phyloP scores from a whole-genome alignment of 2,113 vertebrate species.

The Amia ocellicauda region DNA sequence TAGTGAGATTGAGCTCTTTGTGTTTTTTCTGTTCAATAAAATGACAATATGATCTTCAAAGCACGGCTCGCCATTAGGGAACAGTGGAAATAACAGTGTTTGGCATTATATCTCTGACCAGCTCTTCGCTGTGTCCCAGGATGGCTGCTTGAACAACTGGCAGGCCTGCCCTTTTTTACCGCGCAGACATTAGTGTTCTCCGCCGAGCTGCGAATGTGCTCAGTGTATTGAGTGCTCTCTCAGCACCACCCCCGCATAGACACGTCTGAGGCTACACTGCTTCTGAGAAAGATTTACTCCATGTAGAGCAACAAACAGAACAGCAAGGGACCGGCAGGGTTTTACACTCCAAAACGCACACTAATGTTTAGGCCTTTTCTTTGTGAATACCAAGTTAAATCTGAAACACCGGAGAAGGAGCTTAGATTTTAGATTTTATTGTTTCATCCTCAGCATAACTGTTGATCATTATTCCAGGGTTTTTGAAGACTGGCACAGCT shows the following conservation, averaged over 20 bases:
- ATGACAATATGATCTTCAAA: background rate
- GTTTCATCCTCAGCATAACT: too few species aligned
- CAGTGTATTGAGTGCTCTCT: background rate
- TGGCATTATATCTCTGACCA: background rate
- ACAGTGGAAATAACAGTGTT: background rate
- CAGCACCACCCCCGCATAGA: background rate
- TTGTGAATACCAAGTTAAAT: too few species aligned
- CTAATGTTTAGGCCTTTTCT: too few species aligned
- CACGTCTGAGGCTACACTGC: background rate
- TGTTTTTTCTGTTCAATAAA: background rate
- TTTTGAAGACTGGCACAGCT: too few species aligned
- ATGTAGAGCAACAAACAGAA: too few species aligned
- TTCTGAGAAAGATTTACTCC: too few species aligned
- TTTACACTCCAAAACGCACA: too few species aligned
- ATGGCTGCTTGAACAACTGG: background rate
- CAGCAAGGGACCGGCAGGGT: too few species aligned
- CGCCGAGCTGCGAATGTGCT: background rate
- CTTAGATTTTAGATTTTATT: too few species aligned
- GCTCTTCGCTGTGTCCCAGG: background rate
- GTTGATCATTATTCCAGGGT: too few species aligned
- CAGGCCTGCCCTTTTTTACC: background rate
- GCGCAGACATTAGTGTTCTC: background rate
- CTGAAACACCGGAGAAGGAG: too few species aligned
- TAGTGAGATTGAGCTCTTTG: background rate
- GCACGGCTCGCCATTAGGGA: background rate